Percentiles rank a stretch among this genome's conserved stretches.
Conservation (phyloP, 2,888 invertebrate genomes). For the Lycocerus yunnanus region DNA sequence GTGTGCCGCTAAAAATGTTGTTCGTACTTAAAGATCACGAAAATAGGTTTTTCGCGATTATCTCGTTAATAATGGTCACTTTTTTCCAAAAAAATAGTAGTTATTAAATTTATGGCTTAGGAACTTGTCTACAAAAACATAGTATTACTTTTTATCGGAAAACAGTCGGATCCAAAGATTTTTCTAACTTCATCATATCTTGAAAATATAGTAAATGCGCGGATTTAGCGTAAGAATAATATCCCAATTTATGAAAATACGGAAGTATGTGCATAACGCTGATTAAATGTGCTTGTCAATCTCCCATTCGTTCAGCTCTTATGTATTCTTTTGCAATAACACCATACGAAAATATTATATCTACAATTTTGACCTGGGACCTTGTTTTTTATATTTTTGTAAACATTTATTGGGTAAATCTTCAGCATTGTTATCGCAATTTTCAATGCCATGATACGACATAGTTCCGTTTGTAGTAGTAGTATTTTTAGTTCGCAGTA, state of each 20-base stretch:
- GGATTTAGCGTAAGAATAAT: constrained; percentile 28
- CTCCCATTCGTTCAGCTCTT: constrained; percentile 14
- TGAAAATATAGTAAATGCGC: constrained; percentile 35
- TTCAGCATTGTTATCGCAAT: neutral
- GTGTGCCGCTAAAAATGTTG: too few relatives aligned
- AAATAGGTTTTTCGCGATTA: too few relatives aligned
- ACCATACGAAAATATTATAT: constrained; percentile 42
- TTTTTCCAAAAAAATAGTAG: too few relatives aligned
- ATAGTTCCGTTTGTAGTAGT: too few relatives aligned
- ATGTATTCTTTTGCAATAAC: constrained; percentile 41
- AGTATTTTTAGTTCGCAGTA: neutral
- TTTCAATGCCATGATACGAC: neutral
- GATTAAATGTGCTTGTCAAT: constrained; percentile 42
- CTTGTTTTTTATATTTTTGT: neutral
- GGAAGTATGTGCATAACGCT: constrained; percentile 43
- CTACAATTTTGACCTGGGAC: constrained; percentile 38
- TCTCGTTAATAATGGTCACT: too few relatives aligned
- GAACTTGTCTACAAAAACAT: too few relatives aligned
- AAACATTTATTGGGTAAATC: too few relatives aligned
- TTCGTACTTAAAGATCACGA: too few relatives aligned
- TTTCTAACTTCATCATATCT: too few relatives aligned
- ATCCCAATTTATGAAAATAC: constrained; percentile 43
- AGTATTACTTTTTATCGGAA: too few relatives aligned
- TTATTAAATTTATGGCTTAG: too few relatives aligned
- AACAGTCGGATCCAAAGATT: too few relatives aligned